Evolutionary conservation across 92 coral and sea anemone species (phyloP).

Genomic region (Virgularia gustaviana): DNA sequence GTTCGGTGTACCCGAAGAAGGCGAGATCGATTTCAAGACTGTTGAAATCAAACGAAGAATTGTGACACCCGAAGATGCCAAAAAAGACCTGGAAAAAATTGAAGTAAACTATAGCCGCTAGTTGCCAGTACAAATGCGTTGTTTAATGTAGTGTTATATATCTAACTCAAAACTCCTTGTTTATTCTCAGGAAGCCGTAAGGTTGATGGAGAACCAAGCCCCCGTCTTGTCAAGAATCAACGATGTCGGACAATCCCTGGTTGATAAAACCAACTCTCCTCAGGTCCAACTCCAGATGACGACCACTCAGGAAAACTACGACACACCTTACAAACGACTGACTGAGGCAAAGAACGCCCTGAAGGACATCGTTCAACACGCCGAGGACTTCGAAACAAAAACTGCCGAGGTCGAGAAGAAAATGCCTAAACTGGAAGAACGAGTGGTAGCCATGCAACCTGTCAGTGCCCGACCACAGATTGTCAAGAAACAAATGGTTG

Average conservation of each 20-base stretch:
- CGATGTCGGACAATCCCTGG: constrained; percentile 68
- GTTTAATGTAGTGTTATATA: too few relatives aligned
- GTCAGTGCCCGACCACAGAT: constrained; percentile 76
- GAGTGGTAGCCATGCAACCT: constrained; percentile 60
- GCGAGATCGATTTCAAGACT: constrained; percentile 12
- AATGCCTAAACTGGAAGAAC: constrained; percentile 62
- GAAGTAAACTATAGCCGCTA: constrained; percentile 53
- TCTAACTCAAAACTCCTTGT: too few relatives aligned
- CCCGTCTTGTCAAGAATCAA: constrained; percentile 64
- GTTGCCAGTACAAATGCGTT: neutral
- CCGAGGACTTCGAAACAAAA: constrained; percentile 57
- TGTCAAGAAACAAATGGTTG: constrained; percentile 69
- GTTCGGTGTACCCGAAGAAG: constrained; percentile 53
- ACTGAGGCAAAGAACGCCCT: constrained; percentile 62
- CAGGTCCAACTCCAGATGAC: constrained; percentile 67
- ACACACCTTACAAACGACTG: constrained; percentile 54
- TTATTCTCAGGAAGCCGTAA: constrained; percentile 59
- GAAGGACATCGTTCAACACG: constrained; percentile 61
- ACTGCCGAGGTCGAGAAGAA: constrained; percentile 63
- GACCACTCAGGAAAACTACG: constrained; percentile 54
- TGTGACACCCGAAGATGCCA: constrained; percentile 42
- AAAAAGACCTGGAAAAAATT: constrained; percentile 69
- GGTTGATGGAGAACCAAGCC: constrained; percentile 58
- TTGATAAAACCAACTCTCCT: constrained; percentile 73
- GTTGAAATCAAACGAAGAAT: neutral